Evolutionary conservation across 2,888 invertebrate genomes (phyloP), one percentile per base, ranked within the genome.

Genomic region (Oscheius sp.): DNA sequence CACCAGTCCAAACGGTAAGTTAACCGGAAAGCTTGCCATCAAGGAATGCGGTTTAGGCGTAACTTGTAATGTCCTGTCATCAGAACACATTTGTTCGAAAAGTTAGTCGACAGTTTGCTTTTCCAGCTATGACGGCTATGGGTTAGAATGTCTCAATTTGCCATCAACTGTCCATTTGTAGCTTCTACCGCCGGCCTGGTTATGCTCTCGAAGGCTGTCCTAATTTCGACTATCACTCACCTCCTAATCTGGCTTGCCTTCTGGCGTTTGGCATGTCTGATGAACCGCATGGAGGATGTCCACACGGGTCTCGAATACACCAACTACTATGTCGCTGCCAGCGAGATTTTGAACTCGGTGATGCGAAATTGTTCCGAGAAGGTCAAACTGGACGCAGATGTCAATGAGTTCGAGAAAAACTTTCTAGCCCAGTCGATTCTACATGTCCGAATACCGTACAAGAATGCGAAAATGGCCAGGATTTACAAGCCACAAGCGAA

Each of bases 361-460:
- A 35, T 70, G 21, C 70, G 57, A 29, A 2, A 57, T 9, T 51
- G 37, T 37, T 55, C 42, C 9, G 57, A 58, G 33, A 70, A 42
- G n/a, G 32, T 70, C 13, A 37, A 53, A 33, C 32, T 70, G 21
- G 70, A 55, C 55, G 70, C 70, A 2, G 70, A 70, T 70, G 53
- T 70, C n/a, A 70, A 70, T 10, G 70, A 70, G n/a, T 55, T 70
- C 11, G 58, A 58, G 55, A 70, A 70, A 53, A 55, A 10, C 29
- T n/a, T n/a, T 29, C n/a, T 70, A 2, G 35, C 47, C 5, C 55
- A 21, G 37, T 1, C 21, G 11, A 32, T 58, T 11, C 29, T 10
- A 29, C 33, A 58, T 35, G 11, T 29, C 1, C 21, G 65, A 33
- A 65, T 65, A 29, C 48, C 48, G n/a, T 65, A 65, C 65, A 65